Percentiles rank a stretch among this genome's conserved stretches.
These are phyloP conservation scores for Mechanitis mazaeus DNA, from an alignment of 2,888 invertebrate genomes.

Conservation along the genomic window DNA sequence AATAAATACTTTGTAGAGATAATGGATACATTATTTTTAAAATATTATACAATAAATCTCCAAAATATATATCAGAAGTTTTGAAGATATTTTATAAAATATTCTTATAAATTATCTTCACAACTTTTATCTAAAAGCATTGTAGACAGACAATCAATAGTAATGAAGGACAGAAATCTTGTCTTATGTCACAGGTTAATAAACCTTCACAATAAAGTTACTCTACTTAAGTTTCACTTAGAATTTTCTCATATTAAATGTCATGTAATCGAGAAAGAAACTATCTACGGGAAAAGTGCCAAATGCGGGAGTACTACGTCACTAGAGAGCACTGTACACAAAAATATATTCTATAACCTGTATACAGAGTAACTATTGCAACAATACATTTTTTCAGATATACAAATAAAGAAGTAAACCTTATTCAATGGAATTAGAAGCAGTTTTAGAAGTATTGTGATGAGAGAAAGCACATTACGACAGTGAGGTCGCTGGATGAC, in stretches of 20 bases:
- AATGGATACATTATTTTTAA: too few relatives aligned
- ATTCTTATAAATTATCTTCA: too few relatives aligned
- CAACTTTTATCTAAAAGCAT: too few relatives aligned
- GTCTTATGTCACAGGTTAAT: conserved; percentile 12
- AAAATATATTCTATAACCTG: conserved; percentile 42
- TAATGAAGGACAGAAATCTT: neutral
- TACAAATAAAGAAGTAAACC: conserved; percentile 38
- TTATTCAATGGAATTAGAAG: conserved; percentile 46
- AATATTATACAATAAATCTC: too few relatives aligned
- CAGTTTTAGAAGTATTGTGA: conserved; percentile 40
- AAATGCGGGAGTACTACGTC: conserved; percentile 60
- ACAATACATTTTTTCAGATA: conserved; percentile 15
- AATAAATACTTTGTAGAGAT: too few relatives aligned
- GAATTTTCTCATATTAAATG: conserved; percentile 52
- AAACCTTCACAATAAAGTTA: conserved; percentile 30
- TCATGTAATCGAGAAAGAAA: conserved; percentile 53
- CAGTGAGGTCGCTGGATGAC: conserved; percentile 64
- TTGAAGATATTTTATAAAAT: too few relatives aligned
- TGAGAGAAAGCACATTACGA: conserved; percentile 75
- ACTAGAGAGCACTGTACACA: conserved; percentile 24
- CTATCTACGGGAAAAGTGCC: conserved; percentile 65
- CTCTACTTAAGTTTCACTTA: conserved; percentile 46
- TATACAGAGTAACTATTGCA: conserved; percentile 47
- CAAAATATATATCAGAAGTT: too few relatives aligned
- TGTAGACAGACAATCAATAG: too few relatives aligned